These are phyloP conservation scores for Orchesella flavescens DNA, from an alignment of 2,888 invertebrate genomes.

Conservation along the genomic window DNA sequence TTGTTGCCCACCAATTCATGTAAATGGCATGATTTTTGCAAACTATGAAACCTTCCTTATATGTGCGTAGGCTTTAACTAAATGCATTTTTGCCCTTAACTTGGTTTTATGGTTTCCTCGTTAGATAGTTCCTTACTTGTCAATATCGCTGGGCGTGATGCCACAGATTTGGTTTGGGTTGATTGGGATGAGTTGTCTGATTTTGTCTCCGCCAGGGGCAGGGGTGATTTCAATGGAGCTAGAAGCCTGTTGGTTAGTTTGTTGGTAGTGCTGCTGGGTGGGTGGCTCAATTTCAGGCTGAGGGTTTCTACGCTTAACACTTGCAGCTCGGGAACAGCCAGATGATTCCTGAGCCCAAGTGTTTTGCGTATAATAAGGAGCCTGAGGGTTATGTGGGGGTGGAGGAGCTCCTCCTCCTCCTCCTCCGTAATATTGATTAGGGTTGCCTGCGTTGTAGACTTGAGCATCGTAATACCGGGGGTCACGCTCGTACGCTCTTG, in stretches of 20 bases:
- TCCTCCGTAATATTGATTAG: not conserved
- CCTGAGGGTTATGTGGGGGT: not conserved
- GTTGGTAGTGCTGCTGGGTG: not conserved
- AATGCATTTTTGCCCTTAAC: no score
- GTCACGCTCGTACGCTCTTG: constrained; percentile 1
- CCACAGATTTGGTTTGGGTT: constrained; percentile 75
- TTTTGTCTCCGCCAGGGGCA: constrained; percentile 64
- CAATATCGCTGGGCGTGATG: constrained; percentile 97
- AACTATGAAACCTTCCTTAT: no score
- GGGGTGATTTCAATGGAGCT: constrained; percentile 21
- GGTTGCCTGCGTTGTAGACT: constrained; percentile 7
- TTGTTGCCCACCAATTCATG: no score
- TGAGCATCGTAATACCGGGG: constrained; percentile 35
- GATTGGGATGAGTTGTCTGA: constrained; percentile 70
- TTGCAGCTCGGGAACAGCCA: constrained; percentile 15
- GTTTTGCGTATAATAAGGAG: not conserved
- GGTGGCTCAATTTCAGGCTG: not conserved
- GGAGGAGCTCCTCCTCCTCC: not conserved
- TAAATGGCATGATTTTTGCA: no score
- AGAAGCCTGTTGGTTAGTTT: not conserved
- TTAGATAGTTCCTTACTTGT: constrained; percentile 83
- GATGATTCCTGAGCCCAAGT: not conserved
- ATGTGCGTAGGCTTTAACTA: no score
- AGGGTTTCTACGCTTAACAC: constrained; percentile 26
- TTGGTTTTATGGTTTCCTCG: no score